phyloP scores from a whole-genome alignment of 2,113 vertebrate species.

The Larimichthys polyactis region DNA sequence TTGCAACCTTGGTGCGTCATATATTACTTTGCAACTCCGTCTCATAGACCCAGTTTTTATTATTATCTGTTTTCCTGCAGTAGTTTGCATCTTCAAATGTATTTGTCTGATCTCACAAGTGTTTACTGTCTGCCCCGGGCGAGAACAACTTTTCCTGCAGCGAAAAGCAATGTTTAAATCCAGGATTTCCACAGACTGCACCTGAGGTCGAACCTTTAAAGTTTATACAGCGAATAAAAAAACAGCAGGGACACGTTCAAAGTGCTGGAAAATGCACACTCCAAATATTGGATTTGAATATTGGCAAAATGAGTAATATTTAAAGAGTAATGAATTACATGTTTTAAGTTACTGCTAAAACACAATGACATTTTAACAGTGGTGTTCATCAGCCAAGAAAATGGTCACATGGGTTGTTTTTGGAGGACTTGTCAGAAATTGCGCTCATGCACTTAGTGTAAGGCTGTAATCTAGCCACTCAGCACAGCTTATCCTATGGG shows the following conservation, averaged over 20 bases:
- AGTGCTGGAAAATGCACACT: background rate
- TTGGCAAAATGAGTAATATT: background rate
- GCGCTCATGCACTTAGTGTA: background rate
- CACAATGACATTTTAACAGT: background rate
- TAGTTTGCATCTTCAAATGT: background rate
- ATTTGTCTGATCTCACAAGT: background rate
- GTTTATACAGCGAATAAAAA: background rate
- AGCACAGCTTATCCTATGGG: constrained; percentile 15
- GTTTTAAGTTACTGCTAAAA: background rate
- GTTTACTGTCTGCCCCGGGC: background rate
- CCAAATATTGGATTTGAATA: background rate
- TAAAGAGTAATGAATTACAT: background rate
- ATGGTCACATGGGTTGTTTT: background rate
- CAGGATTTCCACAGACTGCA: background rate
- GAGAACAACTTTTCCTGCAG: constrained; percentile 1
- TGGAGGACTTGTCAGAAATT: background rate
- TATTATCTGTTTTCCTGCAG: background rate
- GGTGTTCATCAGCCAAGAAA: background rate
- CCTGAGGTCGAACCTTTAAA: background rate
- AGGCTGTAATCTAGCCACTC: background rate
- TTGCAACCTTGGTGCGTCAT: background rate
- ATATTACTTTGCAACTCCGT: background rate
- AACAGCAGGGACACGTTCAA: background rate
- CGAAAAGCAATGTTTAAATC: background rate
- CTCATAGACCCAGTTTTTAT: background rate